These are phyloP conservation scores for Mus spicilegus DNA, from an alignment of 2,113 vertebrate genomes.

Conservation along the genomic window DNA sequence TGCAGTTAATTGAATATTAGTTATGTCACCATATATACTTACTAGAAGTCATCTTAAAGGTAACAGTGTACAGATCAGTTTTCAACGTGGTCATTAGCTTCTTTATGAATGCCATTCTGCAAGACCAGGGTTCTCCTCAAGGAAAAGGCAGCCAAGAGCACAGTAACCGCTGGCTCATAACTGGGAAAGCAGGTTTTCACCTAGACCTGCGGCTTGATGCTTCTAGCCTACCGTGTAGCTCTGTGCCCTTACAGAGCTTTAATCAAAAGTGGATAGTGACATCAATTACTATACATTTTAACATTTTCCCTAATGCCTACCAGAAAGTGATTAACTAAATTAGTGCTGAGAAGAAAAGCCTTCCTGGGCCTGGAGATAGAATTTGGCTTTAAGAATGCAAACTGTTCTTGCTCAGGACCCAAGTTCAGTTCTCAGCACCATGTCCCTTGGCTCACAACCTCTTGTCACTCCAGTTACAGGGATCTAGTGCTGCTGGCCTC, in stretches of 20 bases:
- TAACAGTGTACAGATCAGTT: background rate
- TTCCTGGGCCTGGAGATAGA: background rate
- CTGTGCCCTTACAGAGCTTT: background rate
- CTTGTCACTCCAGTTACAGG: background rate
- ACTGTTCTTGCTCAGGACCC: background rate
- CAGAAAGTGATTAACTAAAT: constrained; percentile 24
- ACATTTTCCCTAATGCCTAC: background rate
- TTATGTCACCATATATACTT: background rate
- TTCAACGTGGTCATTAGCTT: background rate
- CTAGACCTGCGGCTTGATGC: background rate
- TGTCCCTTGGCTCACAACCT: too few species aligned
- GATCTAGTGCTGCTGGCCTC: background rate
- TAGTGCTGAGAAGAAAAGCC: background rate
- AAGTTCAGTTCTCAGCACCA: background rate
- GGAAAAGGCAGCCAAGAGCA: background rate
- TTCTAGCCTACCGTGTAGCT: background rate
- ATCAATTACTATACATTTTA: background rate
- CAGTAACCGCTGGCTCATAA: background rate
- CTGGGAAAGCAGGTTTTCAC: background rate
- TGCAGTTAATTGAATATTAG: background rate
- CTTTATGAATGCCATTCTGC: background rate
- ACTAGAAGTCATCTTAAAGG: background rate
- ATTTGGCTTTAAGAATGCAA: background rate
- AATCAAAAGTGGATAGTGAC: background rate
- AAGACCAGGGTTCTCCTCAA: background rate